Conservation (phyloP, 2,113 vertebrate genomes). For the Siniperca chuatsi region DNA sequence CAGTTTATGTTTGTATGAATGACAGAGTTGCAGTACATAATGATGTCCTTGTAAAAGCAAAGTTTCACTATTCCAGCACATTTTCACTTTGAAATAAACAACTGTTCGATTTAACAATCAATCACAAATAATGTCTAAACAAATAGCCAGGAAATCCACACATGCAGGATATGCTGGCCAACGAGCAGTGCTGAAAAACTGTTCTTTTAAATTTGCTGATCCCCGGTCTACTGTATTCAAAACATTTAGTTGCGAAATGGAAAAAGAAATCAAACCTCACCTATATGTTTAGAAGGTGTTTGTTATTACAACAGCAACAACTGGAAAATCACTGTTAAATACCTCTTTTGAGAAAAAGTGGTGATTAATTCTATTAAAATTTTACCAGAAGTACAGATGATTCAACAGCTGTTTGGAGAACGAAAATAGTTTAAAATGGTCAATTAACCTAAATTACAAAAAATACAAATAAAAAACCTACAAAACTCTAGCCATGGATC, state of each 20-base stretch:
- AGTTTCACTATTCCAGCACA: not conserved
- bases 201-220: not conserved
- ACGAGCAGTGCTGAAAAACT: not conserved
- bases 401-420: constrained; percentile 28
- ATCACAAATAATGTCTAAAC: not conserved
- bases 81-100: not conserved
- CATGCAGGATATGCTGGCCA: not conserved
- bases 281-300: not conserved
- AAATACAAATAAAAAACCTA: not conserved
- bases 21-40: constrained; percentile 10
- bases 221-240: not conserved
- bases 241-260: not conserved
- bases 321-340: not conserved
- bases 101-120: not conserved
- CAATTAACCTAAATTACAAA: constrained; percentile 23
- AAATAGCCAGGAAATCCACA: not conserved
- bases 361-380: not conserved
- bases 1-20: constrained; percentile 23
- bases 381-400: constrained; percentile 8
- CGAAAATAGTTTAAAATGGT: constrained; percentile 14
- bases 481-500: not conserved
- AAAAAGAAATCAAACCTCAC: not conserved
- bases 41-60: constrained; percentile 10
- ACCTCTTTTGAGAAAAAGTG: not conserved
- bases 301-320: not conserved